Evolutionary conservation across 1,140 invertebrate species (phyloP).

Genomic region (Mylabris phalerata): DNA sequence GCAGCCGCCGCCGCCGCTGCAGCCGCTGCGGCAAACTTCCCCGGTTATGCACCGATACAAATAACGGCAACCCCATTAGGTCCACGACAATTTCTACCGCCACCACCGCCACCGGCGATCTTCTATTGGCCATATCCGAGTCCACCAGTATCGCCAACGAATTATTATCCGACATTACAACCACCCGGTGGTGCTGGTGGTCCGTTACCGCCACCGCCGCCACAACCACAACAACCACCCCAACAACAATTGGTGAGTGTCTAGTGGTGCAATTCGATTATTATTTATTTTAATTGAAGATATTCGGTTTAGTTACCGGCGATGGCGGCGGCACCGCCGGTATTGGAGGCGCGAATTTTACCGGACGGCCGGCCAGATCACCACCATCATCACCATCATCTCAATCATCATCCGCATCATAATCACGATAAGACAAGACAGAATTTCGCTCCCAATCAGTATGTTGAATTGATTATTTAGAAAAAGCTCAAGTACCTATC

Average conservation of each 20-base stretch:
- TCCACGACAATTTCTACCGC: conserved; percentile 45
- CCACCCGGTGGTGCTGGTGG: conserved; percentile 36
- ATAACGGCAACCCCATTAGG: conserved; percentile 41
- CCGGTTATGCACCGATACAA: conserved; percentile 40
- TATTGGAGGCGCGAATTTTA: conserved; percentile 35
- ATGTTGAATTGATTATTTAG: conserved; percentile 26
- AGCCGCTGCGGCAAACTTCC: conserved; percentile 40
- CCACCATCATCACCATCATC: not conserved
- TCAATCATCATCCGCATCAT: no score
- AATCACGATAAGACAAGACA: conserved; percentile 33
- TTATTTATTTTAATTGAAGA: conserved; percentile 3
- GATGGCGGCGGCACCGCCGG: conserved; percentile 31
- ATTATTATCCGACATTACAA: conserved; percentile 61
- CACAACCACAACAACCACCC: conserved; percentile 30
- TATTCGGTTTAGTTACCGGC: conserved; percentile 36
- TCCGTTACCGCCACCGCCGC: conserved; percentile 27
- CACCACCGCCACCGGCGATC: conserved; percentile 49
- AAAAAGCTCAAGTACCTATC: not conserved
- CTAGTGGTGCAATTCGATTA: not conserved
- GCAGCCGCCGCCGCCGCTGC: conserved; percentile 1
- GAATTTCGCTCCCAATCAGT: conserved; percentile 34
- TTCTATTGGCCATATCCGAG: conserved; percentile 89
- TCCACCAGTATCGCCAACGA: conserved; percentile 82
- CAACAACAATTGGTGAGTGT: no score
- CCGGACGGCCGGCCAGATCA: conserved; percentile 17